Base-by-base conservation (phyloP, 2,888 invertebrate genomes). In the Iphiclides podalirius region DNA sequence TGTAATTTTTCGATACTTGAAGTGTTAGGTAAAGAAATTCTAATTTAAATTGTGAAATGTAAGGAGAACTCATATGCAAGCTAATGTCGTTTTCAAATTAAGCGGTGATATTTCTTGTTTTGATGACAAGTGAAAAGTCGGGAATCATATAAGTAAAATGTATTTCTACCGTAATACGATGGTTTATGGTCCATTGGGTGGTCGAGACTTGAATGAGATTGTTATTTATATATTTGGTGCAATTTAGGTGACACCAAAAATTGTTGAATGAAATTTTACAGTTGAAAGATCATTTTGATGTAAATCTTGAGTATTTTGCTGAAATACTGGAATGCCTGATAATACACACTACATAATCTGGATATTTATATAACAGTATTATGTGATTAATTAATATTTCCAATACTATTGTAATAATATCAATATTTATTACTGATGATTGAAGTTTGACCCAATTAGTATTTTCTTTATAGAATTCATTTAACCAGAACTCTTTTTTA, bases 1-100 rank as follows among this genome's bases (percentile, higher is more conserved):
- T 11, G 38, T 38, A 37, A 13, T 20, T 42, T 34, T 3, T 31
- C 44, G 9, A 31, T 1, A 31, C 39, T 40, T 28, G 39, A 13
- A 23, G 13, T 20, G 26, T 26, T 26, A 26, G 26, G 9, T 26
- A 26, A 26, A 39, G n/a, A 31, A 40, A 40, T 31, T 28, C 13
- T 40, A 17, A 37, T 20, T 28, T 13, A 9, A 31, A 15, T n/a
- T 15, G 26, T 26, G 26, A 40, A n/a, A 14, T 9, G 15, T 23
- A 20, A 26, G 26, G n/a, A 26, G 9, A 26, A 26, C 3, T 26
- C 26, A 26, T 1, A 7, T 8, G 8, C 26, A 26, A 26, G 8
- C 8, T 8, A 6, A 4, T 26, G 9, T 26, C 6, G 4, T 26
- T 26, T 26, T 6, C 26, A 26, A 26, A 26, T 26, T 26, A 9